A percentile compares a stretch with the other conserved stretches of the same genome.
Conservation (phyloP, 2,888 invertebrate species). For the Poecilus cupreus region DNA sequence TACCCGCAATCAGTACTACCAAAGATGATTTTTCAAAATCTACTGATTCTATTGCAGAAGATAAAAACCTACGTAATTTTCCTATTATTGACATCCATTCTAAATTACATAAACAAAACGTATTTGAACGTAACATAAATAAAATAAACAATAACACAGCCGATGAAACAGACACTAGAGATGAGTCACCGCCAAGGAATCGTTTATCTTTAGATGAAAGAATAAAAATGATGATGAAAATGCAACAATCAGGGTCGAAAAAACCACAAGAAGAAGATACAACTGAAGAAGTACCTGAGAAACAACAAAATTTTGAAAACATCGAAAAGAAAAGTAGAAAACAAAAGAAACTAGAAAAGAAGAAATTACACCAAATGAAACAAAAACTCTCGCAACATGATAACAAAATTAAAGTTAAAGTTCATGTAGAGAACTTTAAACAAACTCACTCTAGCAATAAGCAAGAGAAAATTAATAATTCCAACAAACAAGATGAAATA, state of each 20-base stretch:
- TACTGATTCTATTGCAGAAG: not conserved
- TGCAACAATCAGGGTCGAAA: not conserved
- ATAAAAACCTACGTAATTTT: not conserved
- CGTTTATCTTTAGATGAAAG: constrained; percentile 22
- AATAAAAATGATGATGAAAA: constrained; percentile 45
- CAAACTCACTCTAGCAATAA: not conserved
- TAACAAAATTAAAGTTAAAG: constrained; percentile 21
- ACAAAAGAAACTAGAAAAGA: not conserved
- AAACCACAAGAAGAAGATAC: not conserved
- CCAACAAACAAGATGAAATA: constrained; percentile 10
- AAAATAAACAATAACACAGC: not conserved
- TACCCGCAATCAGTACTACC: not conserved
- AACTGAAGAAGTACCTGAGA: not conserved
- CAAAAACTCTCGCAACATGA: not conserved
- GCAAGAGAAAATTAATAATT: constrained; percentile 1
- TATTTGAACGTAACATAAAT: not conserved
- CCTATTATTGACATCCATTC: no score
- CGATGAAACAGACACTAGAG: not conserved
- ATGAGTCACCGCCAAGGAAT: not conserved
- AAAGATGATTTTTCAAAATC: not conserved
- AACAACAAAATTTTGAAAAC: not conserved
- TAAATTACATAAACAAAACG: no score
- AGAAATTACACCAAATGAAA: not conserved
- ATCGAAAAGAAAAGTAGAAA: not conserved
- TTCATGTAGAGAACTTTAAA: not conserved